These are phyloP conservation scores for Cynopterus brachyotis DNA, from an alignment of 2,113 vertebrate genomes.

Conservation along the genomic window DNA sequence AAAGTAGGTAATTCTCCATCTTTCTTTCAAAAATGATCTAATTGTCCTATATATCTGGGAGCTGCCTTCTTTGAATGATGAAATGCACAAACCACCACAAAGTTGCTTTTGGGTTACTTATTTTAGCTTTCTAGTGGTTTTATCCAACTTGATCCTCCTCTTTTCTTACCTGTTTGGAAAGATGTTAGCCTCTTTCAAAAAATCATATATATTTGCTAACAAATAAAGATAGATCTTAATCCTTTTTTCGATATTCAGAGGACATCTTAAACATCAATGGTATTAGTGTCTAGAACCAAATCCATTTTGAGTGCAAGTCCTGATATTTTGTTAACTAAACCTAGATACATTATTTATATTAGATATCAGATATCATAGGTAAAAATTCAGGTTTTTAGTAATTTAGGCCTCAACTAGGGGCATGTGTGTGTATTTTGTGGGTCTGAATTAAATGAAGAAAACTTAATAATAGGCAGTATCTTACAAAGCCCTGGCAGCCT, in stretches of 20 bases:
- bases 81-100: background rate
- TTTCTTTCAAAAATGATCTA: background rate
- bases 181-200: background rate
- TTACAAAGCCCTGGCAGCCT: no score
- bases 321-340: slow-evolving; percentile 32
- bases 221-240: background rate
- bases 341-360: background rate
- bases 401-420: background rate
- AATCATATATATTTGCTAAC: background rate
- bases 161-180: background rate
- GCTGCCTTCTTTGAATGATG: background rate
- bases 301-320: slow-evolving; percentile 11
- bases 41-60: background rate
- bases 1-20: background rate
- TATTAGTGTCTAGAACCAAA: slow-evolving; percentile 29
- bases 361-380: background rate
- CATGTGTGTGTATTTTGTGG: background rate
- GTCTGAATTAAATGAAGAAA: background rate
- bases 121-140: background rate
- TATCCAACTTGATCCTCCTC: background rate
- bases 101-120: background rate
- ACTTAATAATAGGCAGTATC: background rate
- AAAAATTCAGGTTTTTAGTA: background rate
- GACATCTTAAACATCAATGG: background rate
- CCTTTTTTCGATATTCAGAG: background rate